Percentiles rank a stretch among this genome's conserved stretches.
phyloP scores from a whole-genome alignment of 2,888 invertebrate genomes.

The Eupelmus urozonus region DNA sequence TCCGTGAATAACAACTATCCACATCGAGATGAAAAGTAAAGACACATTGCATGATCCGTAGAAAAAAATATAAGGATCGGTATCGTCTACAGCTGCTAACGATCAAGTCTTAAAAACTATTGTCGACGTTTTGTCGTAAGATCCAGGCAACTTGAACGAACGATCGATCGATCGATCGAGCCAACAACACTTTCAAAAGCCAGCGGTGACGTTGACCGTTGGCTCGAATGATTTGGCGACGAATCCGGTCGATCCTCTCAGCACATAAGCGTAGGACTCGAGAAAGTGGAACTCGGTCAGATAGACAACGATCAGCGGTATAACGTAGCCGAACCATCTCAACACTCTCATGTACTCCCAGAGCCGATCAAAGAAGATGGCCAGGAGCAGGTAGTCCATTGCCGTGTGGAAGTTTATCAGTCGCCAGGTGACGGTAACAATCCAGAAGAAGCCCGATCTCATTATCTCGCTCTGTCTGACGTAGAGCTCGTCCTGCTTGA shows the following conservation, averaged over 20 bases:
- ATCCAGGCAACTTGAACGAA: background rate
- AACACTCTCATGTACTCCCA: slow-evolving; percentile 87
- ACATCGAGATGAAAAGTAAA: background rate
- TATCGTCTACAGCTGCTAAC: no score
- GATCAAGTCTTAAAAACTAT: background rate
- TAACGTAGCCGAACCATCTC: slow-evolving; percentile 85
- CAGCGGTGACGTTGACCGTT: slow-evolving; percentile 30
- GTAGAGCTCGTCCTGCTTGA: slow-evolving; percentile 78
- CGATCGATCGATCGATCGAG: no score
- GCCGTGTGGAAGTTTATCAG: slow-evolving; percentile 88
- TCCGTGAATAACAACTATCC: background rate
- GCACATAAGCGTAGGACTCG: slow-evolving; percentile 75
- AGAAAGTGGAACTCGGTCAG: slow-evolving; percentile 86
- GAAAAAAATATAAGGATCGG: no score
- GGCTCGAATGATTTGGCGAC: slow-evolving; percentile 9
- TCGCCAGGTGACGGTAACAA: slow-evolving; percentile 87
- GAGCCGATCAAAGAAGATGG: slow-evolving; percentile 89
- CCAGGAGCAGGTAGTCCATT: slow-evolving; percentile 85
- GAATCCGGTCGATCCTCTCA: slow-evolving; percentile 52
- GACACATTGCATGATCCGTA: no score
- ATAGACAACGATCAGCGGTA: slow-evolving; percentile 83
- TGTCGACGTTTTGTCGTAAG: background rate
- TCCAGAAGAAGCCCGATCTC: slow-evolving; percentile 86
- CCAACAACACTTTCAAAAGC: background rate
- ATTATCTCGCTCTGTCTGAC: slow-evolving; percentile 82